Conservation (phyloP, 2,113 vertebrate genomes). For the Ranitomeya variabilis region DNA sequence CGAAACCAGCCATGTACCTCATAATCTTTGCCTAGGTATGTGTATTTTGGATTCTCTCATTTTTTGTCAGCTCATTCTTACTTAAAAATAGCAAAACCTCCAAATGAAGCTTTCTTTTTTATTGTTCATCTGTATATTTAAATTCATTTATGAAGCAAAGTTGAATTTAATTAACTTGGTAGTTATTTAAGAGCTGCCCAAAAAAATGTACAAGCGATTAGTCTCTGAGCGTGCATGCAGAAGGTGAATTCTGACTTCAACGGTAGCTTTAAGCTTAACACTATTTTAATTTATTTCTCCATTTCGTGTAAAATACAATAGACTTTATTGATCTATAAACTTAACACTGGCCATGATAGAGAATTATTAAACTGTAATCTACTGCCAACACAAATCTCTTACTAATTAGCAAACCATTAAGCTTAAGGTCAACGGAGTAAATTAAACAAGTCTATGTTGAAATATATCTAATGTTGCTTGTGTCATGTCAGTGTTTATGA, state of each 20-base stretch:
- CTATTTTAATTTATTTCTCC: not conserved
- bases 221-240: not conserved
- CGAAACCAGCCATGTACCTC: too few species aligned
- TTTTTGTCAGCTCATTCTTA: too few species aligned
- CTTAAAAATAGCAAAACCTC: too few species aligned
- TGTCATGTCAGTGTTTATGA: conserved; percentile 37
- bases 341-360: conserved; percentile 25
- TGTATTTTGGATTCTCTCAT: too few species aligned
- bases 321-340: conserved; percentile 14
- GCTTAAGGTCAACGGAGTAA: conserved; percentile 49
- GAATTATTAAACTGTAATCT: not conserved
- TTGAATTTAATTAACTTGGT: too few species aligned
- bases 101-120: too few species aligned
- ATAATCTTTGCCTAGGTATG: too few species aligned
- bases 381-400: conserved; percentile 19
- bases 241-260: not conserved
- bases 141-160: too few species aligned
- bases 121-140: too few species aligned
- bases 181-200: not conserved
- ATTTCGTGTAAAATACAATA: not conserved
- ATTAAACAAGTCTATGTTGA: conserved; percentile 30
- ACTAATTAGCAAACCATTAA: conserved; percentile 39
- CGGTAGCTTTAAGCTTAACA: not conserved
- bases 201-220: not conserved
- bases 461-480: conserved; percentile 42